A percentile compares a stretch with the other conserved stretches of the same genome.
phyloP scores from a whole-genome alignment of 2,797 vertebrate species.

The Artibeus lituratus region DNA sequence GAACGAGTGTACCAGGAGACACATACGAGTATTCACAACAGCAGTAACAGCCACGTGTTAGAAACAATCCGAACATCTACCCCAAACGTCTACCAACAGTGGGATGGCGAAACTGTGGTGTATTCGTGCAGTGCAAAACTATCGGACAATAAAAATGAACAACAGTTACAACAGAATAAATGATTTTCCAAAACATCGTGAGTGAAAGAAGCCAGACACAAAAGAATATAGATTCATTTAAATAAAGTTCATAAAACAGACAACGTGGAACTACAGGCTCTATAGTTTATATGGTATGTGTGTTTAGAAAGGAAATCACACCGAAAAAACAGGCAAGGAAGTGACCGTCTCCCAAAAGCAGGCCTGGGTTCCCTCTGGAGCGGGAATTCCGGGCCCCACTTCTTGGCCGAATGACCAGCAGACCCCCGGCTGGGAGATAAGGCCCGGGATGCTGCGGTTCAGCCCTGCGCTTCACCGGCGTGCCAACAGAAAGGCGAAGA shows the following conservation, averaged over 20 bases:
- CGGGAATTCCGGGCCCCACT: background rate
- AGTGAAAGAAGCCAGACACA: background rate
- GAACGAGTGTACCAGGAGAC: background rate
- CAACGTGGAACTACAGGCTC: background rate
- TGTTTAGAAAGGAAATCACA: background rate
- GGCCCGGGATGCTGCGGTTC: rapidly evolving
- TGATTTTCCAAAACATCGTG: no score
- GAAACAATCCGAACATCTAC: background rate
- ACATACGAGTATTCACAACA: background rate
- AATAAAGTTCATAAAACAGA: background rate
- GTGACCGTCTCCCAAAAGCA: background rate
- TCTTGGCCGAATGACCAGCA: background rate
- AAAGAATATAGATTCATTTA: background rate
- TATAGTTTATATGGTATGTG: rapidly evolving
- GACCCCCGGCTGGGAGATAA: background rate
- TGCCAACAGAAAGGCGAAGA: background rate
- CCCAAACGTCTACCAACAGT: background rate
- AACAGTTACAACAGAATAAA: background rate
- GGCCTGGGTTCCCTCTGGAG: background rate
- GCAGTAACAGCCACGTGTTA: background rate
- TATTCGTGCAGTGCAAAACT: background rate
- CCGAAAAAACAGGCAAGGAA: background rate
- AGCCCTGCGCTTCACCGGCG: background rate
- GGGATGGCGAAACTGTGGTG: background rate
- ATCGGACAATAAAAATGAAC: background rate